Evolutionary conservation across 2,113 vertebrate genomes (phyloP).

Genomic region (Triplophysa dalaica): DNA sequence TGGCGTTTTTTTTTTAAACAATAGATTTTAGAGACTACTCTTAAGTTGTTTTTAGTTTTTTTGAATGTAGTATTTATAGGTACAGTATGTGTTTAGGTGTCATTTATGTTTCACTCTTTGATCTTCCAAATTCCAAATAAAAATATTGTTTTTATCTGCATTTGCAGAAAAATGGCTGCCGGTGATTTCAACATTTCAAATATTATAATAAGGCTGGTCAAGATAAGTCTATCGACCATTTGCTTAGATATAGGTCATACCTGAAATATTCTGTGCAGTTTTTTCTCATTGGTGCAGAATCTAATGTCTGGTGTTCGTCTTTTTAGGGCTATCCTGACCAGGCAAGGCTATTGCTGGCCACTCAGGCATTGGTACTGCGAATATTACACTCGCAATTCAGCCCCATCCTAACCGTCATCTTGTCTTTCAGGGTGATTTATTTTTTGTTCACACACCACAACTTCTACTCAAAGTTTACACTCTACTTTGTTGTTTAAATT

Average conservation of each 20-base stretch:
- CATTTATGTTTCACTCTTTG: too few relatives aligned
- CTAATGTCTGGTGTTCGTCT: neutral
- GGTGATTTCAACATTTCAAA: too few relatives aligned
- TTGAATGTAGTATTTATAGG: too few relatives aligned
- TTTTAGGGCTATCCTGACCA: conserved; percentile 68
- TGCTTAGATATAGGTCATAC: too few relatives aligned
- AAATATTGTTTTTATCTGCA: too few relatives aligned
- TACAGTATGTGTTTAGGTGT: too few relatives aligned
- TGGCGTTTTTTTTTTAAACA: too few relatives aligned
- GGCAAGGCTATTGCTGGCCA: conserved; percentile 68
- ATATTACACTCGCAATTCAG: conserved; percentile 46
- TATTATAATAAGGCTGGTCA: too few relatives aligned
- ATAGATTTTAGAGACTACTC: too few relatives aligned
- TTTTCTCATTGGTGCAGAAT: neutral
- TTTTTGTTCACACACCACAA: neutral
- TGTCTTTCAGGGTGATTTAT: conserved; percentile 60
- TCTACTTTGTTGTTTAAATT: neutral
- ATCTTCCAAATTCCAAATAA: too few relatives aligned
- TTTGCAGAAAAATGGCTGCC: too few relatives aligned
- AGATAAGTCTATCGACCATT: neutral
- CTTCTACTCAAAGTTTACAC: neutral
- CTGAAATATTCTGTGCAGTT: neutral
- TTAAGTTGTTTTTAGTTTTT: too few relatives aligned
- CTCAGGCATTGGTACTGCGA: conserved; percentile 60
- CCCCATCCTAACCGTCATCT: conserved; percentile 57